Conservation (phyloP, 92 coral and sea anemone genomes). For the Phenganax subtilis region DNA sequence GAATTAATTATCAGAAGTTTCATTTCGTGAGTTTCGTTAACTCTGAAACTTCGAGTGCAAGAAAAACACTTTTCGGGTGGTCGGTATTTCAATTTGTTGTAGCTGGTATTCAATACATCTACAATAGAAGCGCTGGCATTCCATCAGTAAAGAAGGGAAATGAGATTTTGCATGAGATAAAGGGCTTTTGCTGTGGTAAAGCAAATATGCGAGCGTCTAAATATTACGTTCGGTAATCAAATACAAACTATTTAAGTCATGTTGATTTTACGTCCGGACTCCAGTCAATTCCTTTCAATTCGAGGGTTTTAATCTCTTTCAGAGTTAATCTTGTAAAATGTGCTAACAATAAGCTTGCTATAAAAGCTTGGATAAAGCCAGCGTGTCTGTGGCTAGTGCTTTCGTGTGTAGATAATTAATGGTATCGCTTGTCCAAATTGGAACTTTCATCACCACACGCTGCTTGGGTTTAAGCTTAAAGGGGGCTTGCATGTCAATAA, state of each 20-base stretch:
- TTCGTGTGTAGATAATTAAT: constrained; percentile 26
- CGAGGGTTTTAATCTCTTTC: constrained; percentile 38
- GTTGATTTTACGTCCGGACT: constrained; percentile 41
- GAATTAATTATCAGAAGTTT: neutral
- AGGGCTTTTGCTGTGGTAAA: constrained; percentile 24
- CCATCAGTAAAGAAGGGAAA: constrained; percentile 37
- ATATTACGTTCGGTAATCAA: constrained; percentile 26
- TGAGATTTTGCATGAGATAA: constrained; percentile 34
- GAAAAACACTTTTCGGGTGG: constrained; percentile 4
- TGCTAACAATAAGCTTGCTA: constrained; percentile 10
- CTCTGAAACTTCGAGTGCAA: neutral
- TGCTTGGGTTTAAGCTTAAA: constrained; percentile 9
- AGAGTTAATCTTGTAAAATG: constrained; percentile 33
- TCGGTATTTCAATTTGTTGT: constrained; percentile 1
- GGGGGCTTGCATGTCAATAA: constrained; percentile 22
- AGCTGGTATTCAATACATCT: constrained; percentile 13
- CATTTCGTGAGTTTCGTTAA: neutral
- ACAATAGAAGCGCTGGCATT: constrained; percentile 6
- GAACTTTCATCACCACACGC: constrained; percentile 11
- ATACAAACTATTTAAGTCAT: constrained; percentile 41
- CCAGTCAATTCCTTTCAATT: constrained; percentile 41
- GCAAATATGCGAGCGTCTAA: constrained; percentile 35
- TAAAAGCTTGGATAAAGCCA: constrained; percentile 31
- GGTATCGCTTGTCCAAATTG: constrained; percentile 21
- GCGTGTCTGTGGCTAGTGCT: constrained; percentile 34